Evolutionary conservation across 1,140 invertebrate genomes (phyloP), one percentile per base, ranked within the genome.

Genomic region (Eubasilissa regina): DNA sequence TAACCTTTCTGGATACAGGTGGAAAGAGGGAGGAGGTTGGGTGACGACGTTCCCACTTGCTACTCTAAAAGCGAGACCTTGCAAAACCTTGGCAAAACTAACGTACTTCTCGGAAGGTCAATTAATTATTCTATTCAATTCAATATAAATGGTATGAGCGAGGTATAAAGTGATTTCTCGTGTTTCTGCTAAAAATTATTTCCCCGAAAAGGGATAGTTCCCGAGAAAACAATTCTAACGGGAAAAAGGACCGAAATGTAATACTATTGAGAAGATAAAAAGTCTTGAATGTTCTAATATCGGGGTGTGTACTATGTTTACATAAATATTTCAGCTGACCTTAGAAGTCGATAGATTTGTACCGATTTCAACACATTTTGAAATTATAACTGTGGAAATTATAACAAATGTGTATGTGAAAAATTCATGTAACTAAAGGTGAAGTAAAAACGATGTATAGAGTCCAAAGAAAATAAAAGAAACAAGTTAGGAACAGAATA

Each of bases 81-180:
- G 25, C 25, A 1, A 6, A 35, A n/a, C n/a, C n/a, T 35, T 6
- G 25, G 48, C 48, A 15, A 3, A 51, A 51, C n/a, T 51, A 51
- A 51, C 11, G 60, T 43, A 35, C 35, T 64, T 64, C 60, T 43
- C 60, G 25, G 60, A 64, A 64, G 60, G 60, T 25, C 25, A n/a
- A n/a, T 25, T 25, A 64, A 64, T 35, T 35, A 35, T 35, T n/a
- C 60, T 10, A 64, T 64, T 35, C 60, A 64, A 25, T 64, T 64
- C n/a, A 64, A 64, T 43, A 64, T 43, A 64, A 43, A 43, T 25
- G 35, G 19, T n/a, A 64, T 64, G n/a, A 25, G 60, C 19, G n/a
- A 43, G 12, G 60, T 35, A 64, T 43, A 4, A 13, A 64, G 60
- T 64, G 60, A 64, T 64, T 64, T 64, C 35, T 64, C 21, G 60